A percentile compares a stretch with the other conserved stretches of the same genome.
Evolutionary conservation across 1,140 invertebrate species (phyloP).

Genomic region (Listronotus bonariensis): DNA sequence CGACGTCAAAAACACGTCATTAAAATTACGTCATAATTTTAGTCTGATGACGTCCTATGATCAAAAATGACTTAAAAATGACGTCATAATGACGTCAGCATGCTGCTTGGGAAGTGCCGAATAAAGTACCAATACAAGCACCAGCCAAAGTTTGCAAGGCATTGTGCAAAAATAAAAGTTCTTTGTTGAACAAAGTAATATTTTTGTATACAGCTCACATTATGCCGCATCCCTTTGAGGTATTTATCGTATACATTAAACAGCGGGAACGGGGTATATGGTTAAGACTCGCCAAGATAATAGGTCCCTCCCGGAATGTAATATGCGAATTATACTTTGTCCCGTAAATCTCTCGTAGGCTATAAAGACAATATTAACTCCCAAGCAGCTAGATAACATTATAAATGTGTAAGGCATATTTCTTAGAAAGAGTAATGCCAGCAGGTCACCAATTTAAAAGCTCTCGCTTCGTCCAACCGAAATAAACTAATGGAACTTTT

Average conservation of each 20-base stretch:
- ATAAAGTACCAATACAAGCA: too few relatives aligned
- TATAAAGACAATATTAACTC: constrained; percentile 50
- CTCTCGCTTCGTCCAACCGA: not conserved
- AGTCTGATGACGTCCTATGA: too few relatives aligned
- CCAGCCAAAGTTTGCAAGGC: constrained; percentile 1
- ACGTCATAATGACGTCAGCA: too few relatives aligned
- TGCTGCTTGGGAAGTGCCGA: too few relatives aligned
- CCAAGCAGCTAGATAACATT: constrained; percentile 42
- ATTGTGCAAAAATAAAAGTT: not conserved
- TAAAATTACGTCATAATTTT: too few relatives aligned
- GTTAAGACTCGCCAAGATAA: constrained; percentile 35
- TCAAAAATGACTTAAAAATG: too few relatives aligned
- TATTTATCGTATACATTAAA: constrained; percentile 33
- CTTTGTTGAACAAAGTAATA: constrained; percentile 2
- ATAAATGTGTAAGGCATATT: constrained; percentile 43
- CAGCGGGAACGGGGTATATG: constrained; percentile 26
- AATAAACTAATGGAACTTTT: constrained; percentile 2
- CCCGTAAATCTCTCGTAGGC: constrained; percentile 47
- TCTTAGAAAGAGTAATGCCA: constrained; percentile 9
- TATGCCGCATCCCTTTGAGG: constrained; percentile 27
- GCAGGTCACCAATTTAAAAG: not conserved
- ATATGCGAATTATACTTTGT: constrained; percentile 46
- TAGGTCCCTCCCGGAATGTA: constrained; percentile 43
- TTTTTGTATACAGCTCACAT: constrained; percentile 22
- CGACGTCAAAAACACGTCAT: too few relatives aligned